Base-by-base conservation (phyloP, 2,888 invertebrate species). In the Patella pellucida region DNA sequence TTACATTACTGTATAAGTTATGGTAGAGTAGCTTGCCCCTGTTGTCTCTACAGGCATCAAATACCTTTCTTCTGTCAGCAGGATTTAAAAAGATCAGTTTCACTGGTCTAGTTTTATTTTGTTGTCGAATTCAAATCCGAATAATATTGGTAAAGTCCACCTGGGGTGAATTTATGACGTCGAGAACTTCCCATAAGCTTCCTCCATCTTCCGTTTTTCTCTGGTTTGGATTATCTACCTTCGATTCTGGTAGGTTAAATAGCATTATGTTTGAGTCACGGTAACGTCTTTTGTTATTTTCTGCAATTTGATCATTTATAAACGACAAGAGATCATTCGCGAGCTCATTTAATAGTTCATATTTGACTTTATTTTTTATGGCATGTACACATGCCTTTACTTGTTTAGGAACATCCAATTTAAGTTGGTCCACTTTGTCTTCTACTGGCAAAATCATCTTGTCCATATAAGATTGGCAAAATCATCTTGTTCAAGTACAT, bases 181-280 rank as follows among this genome's bases (percentile, higher is more conserved):
- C n/a, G 19, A 62, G 23, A 23, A 62, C n/a, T 62, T 62, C 19
- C 23, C n/a, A 7, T 5, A 62, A 23, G 9, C 23, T 62, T 62
- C 23, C 62, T 62, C 11, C 62, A 62, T 62, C 62, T 11, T 19
- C n/a, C 1, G 62, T 23, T 12, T 62, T 62, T 62, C 19, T 62
- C 23, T 9, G 9, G 7, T 62, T 19, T 11, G 62, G 62, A 14
- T n/a, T 62, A 23, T 62, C 12, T 9, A n/a, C 4, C 23, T n/a
- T 62, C 12, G 62, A 19, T n/a, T 62, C 62, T 16, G 62, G 62
- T 19, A 62, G n/a, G 62, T 62, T 62, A 62, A 62, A 62, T 19
- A 62, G 9, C 16, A 62, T 62, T 16, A 62, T 11, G 12, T 62
- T 62, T n/a, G 19, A 1, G 11, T 16, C 62, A 19, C 62, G n/a